Conservation (phyloP, 2,888 invertebrate species). For the Synanthedon tipuliformis region DNA sequence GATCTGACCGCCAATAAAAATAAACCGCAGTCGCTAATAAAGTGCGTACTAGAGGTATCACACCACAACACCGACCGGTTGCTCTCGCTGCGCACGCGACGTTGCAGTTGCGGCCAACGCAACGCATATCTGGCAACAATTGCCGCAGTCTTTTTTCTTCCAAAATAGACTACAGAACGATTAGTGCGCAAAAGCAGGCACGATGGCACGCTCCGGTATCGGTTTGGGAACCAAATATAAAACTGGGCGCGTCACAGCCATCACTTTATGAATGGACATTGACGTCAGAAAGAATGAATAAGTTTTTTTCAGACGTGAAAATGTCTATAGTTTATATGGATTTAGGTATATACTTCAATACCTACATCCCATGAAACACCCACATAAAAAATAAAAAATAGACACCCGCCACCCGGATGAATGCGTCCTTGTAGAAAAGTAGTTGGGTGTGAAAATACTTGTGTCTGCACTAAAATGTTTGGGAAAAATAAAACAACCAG, state of each 20-base stretch:
- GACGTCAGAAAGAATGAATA: constrained; percentile 31
- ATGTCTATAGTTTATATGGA: neutral
- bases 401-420: too few relatives aligned
- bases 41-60: constrained; percentile 16
- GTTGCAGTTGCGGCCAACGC: neutral
- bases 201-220: constrained; percentile 12
- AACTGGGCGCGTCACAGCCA: constrained; percentile 30
- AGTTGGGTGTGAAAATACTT: too few relatives aligned
- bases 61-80: constrained; percentile 13
- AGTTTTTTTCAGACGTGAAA: neutral
- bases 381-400: neutral
- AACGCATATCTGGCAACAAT: neutral
- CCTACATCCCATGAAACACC: neutral
- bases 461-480: too few relatives aligned
- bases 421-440: too few relatives aligned
- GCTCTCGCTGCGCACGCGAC: constrained; percentile 9
- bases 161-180: constrained; percentile 18
- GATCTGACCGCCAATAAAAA: constrained; percentile 40
- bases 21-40: constrained; percentile 41
- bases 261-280: constrained; percentile 55
- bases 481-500: too few relatives aligned
- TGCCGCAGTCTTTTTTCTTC: constrained; percentile 11
- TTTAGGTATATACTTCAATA: neutral
- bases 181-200: constrained; percentile 16
- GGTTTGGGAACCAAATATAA: constrained; percentile 14